Conservation (phyloP, 2,888 invertebrate species). For the Drosophila vallismaia region DNA sequence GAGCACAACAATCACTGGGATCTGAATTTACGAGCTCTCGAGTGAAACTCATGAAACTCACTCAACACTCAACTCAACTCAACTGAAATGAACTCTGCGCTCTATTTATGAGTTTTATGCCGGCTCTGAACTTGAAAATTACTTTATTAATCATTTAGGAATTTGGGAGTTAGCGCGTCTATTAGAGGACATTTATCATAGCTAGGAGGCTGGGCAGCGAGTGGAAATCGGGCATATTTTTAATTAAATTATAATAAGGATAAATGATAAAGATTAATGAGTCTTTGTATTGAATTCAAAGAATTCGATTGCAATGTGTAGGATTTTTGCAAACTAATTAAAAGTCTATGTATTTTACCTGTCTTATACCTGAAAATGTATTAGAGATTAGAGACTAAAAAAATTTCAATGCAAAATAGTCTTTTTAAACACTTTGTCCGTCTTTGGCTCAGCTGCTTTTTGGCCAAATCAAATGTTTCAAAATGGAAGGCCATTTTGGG, state of each 20-base stretch:
- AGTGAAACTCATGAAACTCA: constrained; percentile 28
- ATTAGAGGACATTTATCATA: constrained; percentile 67
- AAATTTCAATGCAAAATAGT: too few species aligned
- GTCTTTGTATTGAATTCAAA: neutral
- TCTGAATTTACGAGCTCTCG: constrained; percentile 70
- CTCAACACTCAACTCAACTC: constrained; percentile 29
- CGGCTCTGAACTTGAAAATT: constrained; percentile 76
- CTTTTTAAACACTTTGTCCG: constrained; percentile 4
- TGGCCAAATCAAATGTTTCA: constrained; percentile 16
- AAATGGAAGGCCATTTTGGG: constrained; percentile 27
- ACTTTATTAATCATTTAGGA: constrained; percentile 76
- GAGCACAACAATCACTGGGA: constrained; percentile 38
- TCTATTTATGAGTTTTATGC: constrained; percentile 48
- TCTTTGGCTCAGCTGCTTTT: constrained; percentile 27
- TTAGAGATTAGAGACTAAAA: too few species aligned
- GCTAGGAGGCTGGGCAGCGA: constrained; percentile 6
- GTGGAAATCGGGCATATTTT: constrained; percentile 19
- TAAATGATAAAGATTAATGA: constrained; percentile 16
- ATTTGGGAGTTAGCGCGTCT: constrained; percentile 68
- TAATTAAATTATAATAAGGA: constrained; percentile 29
- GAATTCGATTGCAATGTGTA: neutral
- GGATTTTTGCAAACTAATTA: neutral
- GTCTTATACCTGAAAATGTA: too few species aligned
- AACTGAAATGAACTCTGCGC: constrained; percentile 27
- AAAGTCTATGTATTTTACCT: too few species aligned